Base-by-base conservation (phyloP, 2,113 vertebrate species). In the Phyllostomus hastatus region DNA sequence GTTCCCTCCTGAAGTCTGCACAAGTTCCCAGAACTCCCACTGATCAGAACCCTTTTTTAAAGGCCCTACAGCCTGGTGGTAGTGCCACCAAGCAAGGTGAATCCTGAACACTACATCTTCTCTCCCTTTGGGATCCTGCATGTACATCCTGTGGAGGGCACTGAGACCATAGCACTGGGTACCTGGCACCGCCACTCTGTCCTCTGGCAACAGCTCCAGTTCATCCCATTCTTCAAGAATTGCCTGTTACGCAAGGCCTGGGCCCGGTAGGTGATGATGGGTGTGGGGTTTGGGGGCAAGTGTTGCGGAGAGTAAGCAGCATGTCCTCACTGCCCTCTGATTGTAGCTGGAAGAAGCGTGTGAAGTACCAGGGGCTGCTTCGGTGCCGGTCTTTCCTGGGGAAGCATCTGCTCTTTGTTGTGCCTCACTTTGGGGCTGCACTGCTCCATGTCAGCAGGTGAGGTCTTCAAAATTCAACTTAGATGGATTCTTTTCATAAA, bases 41-140 rank as follows among this genome's bases (percentile, higher is more conserved):
- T 96, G 72, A 76, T 31, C 54, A 82, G 64, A 94, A 26, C 20
- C 82, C 16, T 83, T 59, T 95, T 66, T 75, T 28, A 31, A 97
- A 99, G 99, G 92, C 99, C 99, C 2, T 99, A 99, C 50, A 98
- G 98, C 86, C 98, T 99, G 52, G 89, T 66, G 28, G 98, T 98
- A 26, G 98, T 99, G 35, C 95, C 97, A 4, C 95, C 70, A 20
- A 86, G 91, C 43, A 97, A 97, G 38, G 98, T 98, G 54, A 98
- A 98, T 1, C 91, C 98, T 0, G 98, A 99, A 85, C 98, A 99
- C 97, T 99, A 99, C 50, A 88, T 99, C 90, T 99, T 99, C 92
- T 99, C 99, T 2, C 91, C 97, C 1, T 97, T 97, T 24, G 97
- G 98, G 33, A 97, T 99, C 16, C 96, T 99, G 31, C 98, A 99